Conservation (phyloP, 2,888 invertebrate species). For the Plusia festucae region DNA sequence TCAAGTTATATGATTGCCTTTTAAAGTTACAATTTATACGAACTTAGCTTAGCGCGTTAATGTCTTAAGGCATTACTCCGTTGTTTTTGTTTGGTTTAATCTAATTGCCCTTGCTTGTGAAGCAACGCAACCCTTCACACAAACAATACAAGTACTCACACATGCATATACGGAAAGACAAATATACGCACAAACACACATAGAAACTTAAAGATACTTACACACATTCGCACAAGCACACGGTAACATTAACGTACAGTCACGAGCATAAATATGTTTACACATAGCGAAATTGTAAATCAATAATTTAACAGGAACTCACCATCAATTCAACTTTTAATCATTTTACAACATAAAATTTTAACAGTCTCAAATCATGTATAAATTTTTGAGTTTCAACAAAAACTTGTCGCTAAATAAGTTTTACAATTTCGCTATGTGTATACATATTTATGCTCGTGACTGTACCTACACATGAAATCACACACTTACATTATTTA, state of each 20-base stretch:
- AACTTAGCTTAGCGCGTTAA: conserved; percentile 19
- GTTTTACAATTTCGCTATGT: too few relatives aligned
- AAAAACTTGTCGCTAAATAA: too few relatives aligned
- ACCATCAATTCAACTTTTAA: too few relatives aligned
- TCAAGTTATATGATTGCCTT: conserved; percentile 26
- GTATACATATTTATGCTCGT: too few relatives aligned
- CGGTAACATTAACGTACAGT: too few relatives aligned
- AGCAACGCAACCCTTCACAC: neutral
- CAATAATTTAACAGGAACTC: too few relatives aligned
- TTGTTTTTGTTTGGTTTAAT: neutral
- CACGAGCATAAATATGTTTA: too few relatives aligned
- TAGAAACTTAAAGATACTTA: neutral
- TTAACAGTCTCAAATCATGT: too few relatives aligned
- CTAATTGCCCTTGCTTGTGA: conserved; percentile 1
- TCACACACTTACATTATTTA: neutral
- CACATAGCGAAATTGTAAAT: too few relatives aligned
- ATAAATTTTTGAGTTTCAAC: too few relatives aligned
- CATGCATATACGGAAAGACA: neutral
- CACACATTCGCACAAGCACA: neutral
- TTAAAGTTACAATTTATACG: conserved; percentile 16
- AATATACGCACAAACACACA: neutral
- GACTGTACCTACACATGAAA: too few relatives aligned
- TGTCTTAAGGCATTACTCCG: neutral
- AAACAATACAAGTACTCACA: neutral
- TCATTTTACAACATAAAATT: too few relatives aligned